Evolutionary conservation across 2,888 invertebrate genomes (phyloP), one percentile per base, ranked within the genome.

Genomic region (Thera obeliscata): DNA sequence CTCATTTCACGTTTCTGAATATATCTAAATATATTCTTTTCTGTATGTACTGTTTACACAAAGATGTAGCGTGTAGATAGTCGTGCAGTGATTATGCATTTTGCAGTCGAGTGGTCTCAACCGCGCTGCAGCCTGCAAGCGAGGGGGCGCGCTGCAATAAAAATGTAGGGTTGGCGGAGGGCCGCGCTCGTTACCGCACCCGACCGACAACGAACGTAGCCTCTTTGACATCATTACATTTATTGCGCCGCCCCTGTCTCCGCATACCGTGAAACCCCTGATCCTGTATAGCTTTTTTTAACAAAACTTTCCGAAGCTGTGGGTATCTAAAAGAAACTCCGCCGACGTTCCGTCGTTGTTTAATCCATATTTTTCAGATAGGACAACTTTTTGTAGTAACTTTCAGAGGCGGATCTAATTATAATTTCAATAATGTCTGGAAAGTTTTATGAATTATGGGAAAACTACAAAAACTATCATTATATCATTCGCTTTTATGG

Each of bases 201-300:
- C 76, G 74, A 55, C 61, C 61, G 57, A 72, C 77, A 80, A 78
- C 38, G 38, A 38, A 38, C 81, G 77, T 78, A 72, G 80, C 80
- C 80, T 82, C 84, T 89, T 87, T 89, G 88, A 89, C 87, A 87
- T 87, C 85, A 86, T 88, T 88, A 88, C 86, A 84, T 86, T 85
- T 83, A 85, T 87, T 86, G 83, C 81, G 78, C 82, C 84, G 83
- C 87, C 89, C 84, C 85, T 77, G 78, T 76, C 79, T 80, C 80
- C 75, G 74, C 73, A 71, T 74, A 77, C 82, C 84, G 77, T 78
- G 70, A 71, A 74, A 72, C 74, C 72, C 74, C 66, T 59, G 57
- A 49, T 67, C 64, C 56, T 61, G 59, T 56, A 56, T 33, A 36
- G 22, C 49, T 62, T 48, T 46, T 65, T 59, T 57, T 66, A 60